These are phyloP conservation scores for Drosophila oshimai DNA, from an alignment of 1,140 invertebrate genomes.

Conservation along the genomic window DNA sequence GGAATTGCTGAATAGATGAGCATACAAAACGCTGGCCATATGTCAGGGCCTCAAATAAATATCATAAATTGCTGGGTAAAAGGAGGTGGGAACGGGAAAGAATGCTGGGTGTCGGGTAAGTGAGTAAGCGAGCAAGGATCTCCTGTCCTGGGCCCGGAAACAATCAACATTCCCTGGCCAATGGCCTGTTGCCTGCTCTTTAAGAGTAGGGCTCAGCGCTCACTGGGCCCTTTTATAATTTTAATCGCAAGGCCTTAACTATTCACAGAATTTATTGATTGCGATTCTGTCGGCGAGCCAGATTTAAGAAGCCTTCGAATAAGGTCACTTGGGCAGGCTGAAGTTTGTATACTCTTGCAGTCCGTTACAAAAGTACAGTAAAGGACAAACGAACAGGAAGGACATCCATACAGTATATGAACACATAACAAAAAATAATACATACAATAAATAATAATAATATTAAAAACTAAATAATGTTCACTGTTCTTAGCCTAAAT, in stretches of 20 bases:
- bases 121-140: neutral
- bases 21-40: conserved; percentile 65
- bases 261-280: conserved; percentile 45
- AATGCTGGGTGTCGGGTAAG: conserved; percentile 1
- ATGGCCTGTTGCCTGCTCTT: neutral
- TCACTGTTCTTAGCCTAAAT: too few species aligned
- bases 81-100: neutral
- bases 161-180: conserved; percentile 29
- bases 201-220: neutral
- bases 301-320: neutral
- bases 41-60: conserved; percentile 68
- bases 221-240: neutral
- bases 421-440: too few species aligned
- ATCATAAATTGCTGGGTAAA: conserved; percentile 62
- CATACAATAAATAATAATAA: too few species aligned
- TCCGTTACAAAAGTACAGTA: too few species aligned
- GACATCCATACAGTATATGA: too few species aligned
- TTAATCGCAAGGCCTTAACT: neutral
- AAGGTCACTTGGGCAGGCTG: neutral
- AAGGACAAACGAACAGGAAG: too few species aligned
- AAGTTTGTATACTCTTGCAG: neutral
- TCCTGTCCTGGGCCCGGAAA: conserved; percentile 1
- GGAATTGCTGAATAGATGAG: conserved; percentile 67
- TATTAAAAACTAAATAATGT: too few species aligned
- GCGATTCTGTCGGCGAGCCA: neutral